Evolutionary conservation across 2,797 vertebrate species (phyloP).

Genomic region (Pyrocephalus nanus): DNA sequence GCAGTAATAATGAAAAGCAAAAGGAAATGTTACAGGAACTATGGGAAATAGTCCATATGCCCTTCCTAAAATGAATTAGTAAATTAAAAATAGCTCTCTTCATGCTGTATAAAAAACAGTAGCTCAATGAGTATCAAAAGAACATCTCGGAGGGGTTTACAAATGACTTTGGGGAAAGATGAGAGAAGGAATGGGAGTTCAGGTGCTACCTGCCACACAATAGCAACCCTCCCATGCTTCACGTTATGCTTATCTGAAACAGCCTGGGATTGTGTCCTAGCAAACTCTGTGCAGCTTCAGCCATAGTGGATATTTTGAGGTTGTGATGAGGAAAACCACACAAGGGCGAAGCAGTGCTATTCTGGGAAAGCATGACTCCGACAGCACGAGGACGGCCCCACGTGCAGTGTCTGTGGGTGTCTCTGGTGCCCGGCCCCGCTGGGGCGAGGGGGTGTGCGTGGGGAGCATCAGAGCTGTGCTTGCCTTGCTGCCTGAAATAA

Average conservation of each 20-base stretch:
- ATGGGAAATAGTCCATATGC: background rate
- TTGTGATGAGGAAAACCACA: background rate
- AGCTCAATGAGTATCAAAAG: background rate
- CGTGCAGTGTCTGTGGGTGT: background rate
- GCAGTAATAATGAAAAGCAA: background rate
- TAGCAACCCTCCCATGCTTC: background rate
- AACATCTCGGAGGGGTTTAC: background rate
- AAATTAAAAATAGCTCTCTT: background rate
- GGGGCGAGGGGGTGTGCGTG: background rate
- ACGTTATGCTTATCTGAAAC: accelerated
- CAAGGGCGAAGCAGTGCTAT: background rate
- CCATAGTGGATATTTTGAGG: accelerated
- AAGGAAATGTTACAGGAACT: background rate
- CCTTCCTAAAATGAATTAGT: background rate
- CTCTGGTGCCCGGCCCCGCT: accelerated
- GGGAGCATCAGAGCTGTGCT: background rate
- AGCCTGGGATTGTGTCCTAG: accelerated
- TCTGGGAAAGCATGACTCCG: background rate
- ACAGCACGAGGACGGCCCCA: background rate
- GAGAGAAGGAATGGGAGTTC: background rate
- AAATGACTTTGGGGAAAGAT: background rate
- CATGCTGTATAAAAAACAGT: background rate
- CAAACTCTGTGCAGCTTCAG: background rate
- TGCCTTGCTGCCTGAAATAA: background rate
- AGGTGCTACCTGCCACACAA: background rate